Percentiles rank a stretch among this genome's conserved stretches.
Conservation (phyloP, 1,140 invertebrate genomes). For the Cyrtorhinus lividipennis region DNA sequence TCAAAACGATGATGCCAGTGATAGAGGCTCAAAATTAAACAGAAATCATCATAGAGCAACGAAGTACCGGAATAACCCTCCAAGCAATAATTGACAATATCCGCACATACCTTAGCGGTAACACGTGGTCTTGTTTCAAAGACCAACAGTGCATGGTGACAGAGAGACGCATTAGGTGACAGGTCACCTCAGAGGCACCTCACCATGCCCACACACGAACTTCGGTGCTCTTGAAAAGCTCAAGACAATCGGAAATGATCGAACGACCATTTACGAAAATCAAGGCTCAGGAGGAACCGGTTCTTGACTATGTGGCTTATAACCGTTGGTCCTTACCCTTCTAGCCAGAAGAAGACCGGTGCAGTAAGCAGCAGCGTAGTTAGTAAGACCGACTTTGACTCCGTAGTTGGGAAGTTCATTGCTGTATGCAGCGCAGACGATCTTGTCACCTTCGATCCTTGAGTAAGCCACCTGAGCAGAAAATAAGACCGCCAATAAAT, state of each 20-base stretch:
- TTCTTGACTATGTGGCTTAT: not conserved
- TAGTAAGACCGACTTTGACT: conserved; percentile 92
- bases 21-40: not conserved
- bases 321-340: conserved; percentile 42
- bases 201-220: not conserved
- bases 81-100: not conserved
- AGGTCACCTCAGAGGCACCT: not conserved
- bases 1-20: not conserved
- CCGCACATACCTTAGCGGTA: not conserved
- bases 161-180: not conserved
- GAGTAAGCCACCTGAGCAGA: conserved; percentile 81
- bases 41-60: not conserved
- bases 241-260: not conserved
- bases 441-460: conserved; percentile 91
- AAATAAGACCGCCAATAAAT: too few relatives aligned
- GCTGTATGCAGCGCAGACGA: conserved; percentile 92
- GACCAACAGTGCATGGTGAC: not conserved
- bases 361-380: conserved; percentile 97
- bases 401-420: conserved; percentile 93
- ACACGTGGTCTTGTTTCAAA: not conserved
- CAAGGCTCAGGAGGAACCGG: not conserved
- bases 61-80: not conserved
- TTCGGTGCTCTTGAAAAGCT: not conserved
- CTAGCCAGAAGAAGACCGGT: conserved; percentile 94
- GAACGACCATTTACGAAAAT: too few relatives aligned